phyloP scores from a whole-genome alignment of 2,888 invertebrate genomes.

The Aplocera efformata region DNA sequence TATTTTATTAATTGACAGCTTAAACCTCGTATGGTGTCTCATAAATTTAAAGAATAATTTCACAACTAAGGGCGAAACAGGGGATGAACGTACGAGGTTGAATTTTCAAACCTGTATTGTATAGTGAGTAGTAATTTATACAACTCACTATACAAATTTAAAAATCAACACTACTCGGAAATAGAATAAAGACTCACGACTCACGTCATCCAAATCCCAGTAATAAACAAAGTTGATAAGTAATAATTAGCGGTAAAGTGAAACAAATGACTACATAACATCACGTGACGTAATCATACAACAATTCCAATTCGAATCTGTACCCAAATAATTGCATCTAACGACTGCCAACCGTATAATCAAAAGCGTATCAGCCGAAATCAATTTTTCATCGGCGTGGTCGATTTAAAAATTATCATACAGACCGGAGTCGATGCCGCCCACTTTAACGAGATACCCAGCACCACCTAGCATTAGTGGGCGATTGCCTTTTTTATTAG shows the following conservation, averaged over 20 bases:
- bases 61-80: too few species aligned
- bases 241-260: conserved; percentile 13
- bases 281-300: conserved; percentile 37
- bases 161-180: too few species aligned
- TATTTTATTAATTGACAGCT: too few species aligned
- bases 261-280: conserved; percentile 30
- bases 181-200: too few species aligned
- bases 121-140: too few species aligned
- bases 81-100: too few species aligned
- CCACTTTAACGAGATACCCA: conserved; percentile 40
- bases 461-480: conserved; percentile 12
- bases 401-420: conserved; percentile 76
- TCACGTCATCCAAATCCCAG: too few species aligned
- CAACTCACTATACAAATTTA: too few species aligned
- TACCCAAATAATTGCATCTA: conserved; percentile 70
- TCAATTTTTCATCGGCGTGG: conserved; percentile 73
- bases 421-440: conserved; percentile 43
- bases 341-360: conserved; percentile 69
- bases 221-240: too few species aligned
- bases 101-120: too few species aligned
- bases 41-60: too few species aligned
- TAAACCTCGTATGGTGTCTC: too few species aligned
- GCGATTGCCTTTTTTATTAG: conserved; percentile 15
- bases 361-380: conserved; percentile 75
- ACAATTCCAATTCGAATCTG: conserved; percentile 41